phyloP scores from a whole-genome alignment of 2,888 invertebrate species.

The Malthinus flaveolus region DNA sequence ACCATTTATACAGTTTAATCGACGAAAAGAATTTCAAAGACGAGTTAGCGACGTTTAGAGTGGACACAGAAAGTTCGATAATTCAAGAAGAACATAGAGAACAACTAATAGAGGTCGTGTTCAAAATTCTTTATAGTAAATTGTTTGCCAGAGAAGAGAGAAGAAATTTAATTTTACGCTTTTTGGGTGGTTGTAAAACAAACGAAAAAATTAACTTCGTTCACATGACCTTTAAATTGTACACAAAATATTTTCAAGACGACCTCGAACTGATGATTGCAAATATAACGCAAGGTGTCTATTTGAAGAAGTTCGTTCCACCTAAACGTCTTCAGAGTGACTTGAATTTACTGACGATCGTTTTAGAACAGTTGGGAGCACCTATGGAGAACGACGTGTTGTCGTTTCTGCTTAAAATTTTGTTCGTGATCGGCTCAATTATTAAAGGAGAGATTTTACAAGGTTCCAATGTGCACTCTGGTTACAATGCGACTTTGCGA shows the following conservation, averaged over 20 bases:
- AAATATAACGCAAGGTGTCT: constrained; percentile 55
- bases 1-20: constrained; percentile 76
- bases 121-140: constrained; percentile 85
- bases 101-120: constrained; percentile 73
- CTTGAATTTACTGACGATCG: constrained; percentile 72
- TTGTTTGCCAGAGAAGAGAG: constrained; percentile 76
- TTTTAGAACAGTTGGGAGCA: constrained; percentile 81
- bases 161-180: constrained; percentile 75
- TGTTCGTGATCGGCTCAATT: constrained; percentile 70
- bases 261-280: constrained; percentile 57
- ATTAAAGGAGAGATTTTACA: constrained; percentile 65
- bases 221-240: constrained; percentile 78
- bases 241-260: constrained; percentile 60
- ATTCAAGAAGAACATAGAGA: constrained; percentile 76
- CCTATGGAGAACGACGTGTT: constrained; percentile 70
- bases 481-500: constrained; percentile 66
- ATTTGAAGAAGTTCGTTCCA: constrained; percentile 63
- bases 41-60: constrained; percentile 78
- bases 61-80: constrained; percentile 70
- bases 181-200: constrained; percentile 82
- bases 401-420: constrained; percentile 70
- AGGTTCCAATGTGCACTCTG: constrained; percentile 61
- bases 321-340: constrained; percentile 76
- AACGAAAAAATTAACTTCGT: constrained; percentile 81
- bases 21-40: constrained; percentile 88